Evolutionary conservation across 2,113 vertebrate species (phyloP).

Genomic region (Pachypanchax playfairii): DNA sequence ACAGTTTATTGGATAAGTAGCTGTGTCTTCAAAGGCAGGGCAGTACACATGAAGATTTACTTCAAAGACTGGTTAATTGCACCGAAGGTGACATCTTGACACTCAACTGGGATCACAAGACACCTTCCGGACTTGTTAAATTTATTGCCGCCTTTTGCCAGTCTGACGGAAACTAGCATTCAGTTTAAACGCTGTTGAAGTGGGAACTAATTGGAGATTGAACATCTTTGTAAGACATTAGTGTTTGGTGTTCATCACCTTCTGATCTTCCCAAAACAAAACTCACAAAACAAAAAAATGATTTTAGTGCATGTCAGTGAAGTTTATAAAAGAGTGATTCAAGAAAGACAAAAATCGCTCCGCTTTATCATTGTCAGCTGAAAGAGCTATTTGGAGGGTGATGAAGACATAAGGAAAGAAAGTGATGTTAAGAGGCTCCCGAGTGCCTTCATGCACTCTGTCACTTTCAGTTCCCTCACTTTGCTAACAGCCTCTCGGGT

Average conservation of each 20-base stretch:
- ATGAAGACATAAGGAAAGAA: slow-evolving; percentile 27
- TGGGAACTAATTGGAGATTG: slow-evolving; percentile 30
- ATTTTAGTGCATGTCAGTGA: slow-evolving; percentile 26
- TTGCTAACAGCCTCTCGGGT: slow-evolving; percentile 12
- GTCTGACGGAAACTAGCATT: slow-evolving; percentile 26
- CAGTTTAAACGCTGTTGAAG: slow-evolving; percentile 33
- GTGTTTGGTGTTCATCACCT: slow-evolving; percentile 25
- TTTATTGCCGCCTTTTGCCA: slow-evolving; percentile 11
- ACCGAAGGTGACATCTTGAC: slow-evolving; percentile 49
- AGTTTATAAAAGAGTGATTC: slow-evolving; percentile 34
- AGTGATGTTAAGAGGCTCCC: slow-evolving; percentile 40
- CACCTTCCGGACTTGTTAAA: slow-evolving; percentile 13
- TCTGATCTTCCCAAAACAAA: slow-evolving; percentile 42
- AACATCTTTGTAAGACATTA: slow-evolving; percentile 45
- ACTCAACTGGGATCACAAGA: slow-evolving; percentile 41
- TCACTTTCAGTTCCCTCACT: slow-evolving; percentile 51
- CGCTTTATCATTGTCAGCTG: slow-evolving; percentile 24
- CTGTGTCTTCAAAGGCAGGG: slow-evolving; percentile 56
- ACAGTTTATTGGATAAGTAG: slow-evolving; percentile 52
- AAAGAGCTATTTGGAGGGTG: slow-evolving; percentile 32
- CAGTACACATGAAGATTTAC: slow-evolving; percentile 51
- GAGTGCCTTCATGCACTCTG: slow-evolving; percentile 24
- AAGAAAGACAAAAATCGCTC: slow-evolving; percentile 41
- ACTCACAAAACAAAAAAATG: slow-evolving; percentile 50
- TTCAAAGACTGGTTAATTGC: slow-evolving; percentile 64